Evolutionary conservation across 2,113 vertebrate genomes (phyloP).

Genomic region (Poeciliopsis retropinna): DNA sequence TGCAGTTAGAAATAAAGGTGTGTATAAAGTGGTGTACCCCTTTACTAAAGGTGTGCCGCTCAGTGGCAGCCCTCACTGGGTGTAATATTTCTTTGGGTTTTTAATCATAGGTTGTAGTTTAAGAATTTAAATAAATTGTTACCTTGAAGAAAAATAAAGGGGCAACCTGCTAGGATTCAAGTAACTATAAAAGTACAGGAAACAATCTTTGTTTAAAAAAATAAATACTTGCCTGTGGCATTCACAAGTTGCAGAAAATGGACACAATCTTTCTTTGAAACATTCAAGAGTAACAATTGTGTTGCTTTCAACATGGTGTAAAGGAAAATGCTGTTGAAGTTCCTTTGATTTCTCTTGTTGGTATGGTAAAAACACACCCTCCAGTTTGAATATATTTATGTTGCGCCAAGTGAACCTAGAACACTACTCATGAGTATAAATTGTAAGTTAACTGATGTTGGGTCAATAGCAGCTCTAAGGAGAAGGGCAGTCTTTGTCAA

Average conservation of each 20-base stretch:
- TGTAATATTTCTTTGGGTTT: slow-evolving; percentile 71
- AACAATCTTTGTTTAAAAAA: background rate
- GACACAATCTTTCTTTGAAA: background rate
- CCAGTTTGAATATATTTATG: background rate
- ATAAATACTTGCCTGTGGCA: background rate
- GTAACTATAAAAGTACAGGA: background rate
- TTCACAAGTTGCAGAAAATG: background rate
- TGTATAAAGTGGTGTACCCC: slow-evolving; percentile 65
- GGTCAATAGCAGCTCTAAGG: slow-evolving; percentile 1
- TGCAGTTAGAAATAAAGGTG: slow-evolving; percentile 36
- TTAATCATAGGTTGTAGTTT: background rate
- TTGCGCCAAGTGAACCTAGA: background rate
- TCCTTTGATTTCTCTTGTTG: background rate
- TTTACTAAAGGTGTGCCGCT: slow-evolving; percentile 41
- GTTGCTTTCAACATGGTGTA: background rate
- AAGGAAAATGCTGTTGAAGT: background rate
- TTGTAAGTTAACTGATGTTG: background rate
- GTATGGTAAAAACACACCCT: background rate
- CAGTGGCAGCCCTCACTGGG: slow-evolving; percentile 81
- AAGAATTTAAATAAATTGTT: background rate
- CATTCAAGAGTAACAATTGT: background rate
- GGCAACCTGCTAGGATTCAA: background rate
- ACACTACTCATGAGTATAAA: background rate
- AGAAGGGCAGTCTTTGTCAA: background rate
- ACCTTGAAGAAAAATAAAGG: background rate